Percentiles rank a stretch among this genome's conserved stretches.
Evolutionary conservation across 2,113 vertebrate species (phyloP).

Genomic region (Calypte anna): DNA sequence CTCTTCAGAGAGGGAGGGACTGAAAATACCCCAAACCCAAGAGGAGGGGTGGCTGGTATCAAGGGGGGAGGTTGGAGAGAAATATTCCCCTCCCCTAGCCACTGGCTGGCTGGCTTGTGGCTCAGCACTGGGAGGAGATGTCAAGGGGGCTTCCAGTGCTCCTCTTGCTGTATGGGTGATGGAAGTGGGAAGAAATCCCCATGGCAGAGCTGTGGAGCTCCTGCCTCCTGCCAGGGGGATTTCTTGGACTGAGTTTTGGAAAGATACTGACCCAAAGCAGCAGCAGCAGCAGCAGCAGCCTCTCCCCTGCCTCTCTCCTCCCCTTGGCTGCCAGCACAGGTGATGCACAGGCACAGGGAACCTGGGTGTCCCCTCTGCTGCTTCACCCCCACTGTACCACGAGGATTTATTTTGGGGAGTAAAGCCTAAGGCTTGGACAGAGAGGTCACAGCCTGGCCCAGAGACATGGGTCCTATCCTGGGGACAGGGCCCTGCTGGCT

Average conservation of each 20-base stretch:
- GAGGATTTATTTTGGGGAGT: not conserved
- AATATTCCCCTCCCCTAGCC: not conserved
- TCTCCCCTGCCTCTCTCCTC: not conserved
- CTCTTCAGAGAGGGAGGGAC: not conserved
- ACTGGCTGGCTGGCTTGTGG: not conserved
- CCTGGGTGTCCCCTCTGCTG: not conserved
- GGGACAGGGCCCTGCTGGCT: not conserved
- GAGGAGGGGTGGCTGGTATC: not conserved
- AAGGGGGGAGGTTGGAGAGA: not conserved
- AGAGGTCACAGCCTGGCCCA: not conserved
- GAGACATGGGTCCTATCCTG: not conserved
- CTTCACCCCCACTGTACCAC: rapidly evolving
- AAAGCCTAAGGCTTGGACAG: not conserved
- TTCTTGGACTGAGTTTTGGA: not conserved
- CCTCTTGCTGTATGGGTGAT: not conserved
- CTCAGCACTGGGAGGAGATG: not conserved
- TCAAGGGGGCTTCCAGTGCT: rapidly evolving
- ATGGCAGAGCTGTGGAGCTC: not conserved
- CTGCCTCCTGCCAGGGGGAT: not conserved
- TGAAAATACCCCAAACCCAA: not conserved
- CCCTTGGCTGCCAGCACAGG: not conserved
- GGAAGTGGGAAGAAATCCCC: not conserved
- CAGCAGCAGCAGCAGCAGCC: not conserved
- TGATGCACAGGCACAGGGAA: rapidly evolving
- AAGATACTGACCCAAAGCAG: not conserved